phyloP scores from a whole-genome alignment of 2,113 vertebrate species.

The Baryphthengus martii region DNA sequence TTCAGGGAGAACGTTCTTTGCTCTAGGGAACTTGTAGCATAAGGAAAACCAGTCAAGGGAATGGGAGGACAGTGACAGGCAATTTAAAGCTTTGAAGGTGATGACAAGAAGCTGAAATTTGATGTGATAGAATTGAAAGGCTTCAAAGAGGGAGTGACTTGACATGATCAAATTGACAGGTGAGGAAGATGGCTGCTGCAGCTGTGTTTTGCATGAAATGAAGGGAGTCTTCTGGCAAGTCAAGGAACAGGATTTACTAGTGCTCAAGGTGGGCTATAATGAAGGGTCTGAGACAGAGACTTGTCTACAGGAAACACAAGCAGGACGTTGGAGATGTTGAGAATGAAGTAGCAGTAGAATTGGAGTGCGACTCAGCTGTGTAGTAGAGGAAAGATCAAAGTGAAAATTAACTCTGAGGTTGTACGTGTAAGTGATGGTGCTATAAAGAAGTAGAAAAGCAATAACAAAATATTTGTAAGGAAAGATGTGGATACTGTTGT shows the following conservation, averaged over 20 bases:
- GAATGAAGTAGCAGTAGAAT: neutral
- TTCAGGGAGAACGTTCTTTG: neutral
- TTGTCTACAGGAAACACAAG: neutral
- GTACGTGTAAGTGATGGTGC: neutral
- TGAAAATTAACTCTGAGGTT: neutral
- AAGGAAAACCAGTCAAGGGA: neutral
- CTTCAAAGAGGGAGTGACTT: constrained; percentile 16
- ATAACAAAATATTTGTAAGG: neutral
- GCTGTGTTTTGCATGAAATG: neutral
- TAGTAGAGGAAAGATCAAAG: neutral
- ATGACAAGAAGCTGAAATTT: constrained; percentile 43
- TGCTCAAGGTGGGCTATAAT: neutral
- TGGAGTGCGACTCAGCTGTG: neutral
- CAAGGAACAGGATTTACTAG: neutral
- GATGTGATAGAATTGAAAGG: constrained; percentile 9
- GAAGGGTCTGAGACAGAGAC: neutral
- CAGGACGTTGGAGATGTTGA: neutral
- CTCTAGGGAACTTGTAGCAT: neutral
- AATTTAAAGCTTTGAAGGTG: constrained; percentile 43
- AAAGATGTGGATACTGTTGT: neutral
- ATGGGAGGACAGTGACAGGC: neutral
- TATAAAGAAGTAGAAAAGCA: neutral
- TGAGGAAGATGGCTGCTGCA: neutral
- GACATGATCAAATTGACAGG: neutral
- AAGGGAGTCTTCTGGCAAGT: neutral